A percentile compares a stretch with the other conserved stretches of the same genome.
phyloP scores from a whole-genome alignment of 2,113 vertebrate genomes.

The Elephantulus edwardii region DNA sequence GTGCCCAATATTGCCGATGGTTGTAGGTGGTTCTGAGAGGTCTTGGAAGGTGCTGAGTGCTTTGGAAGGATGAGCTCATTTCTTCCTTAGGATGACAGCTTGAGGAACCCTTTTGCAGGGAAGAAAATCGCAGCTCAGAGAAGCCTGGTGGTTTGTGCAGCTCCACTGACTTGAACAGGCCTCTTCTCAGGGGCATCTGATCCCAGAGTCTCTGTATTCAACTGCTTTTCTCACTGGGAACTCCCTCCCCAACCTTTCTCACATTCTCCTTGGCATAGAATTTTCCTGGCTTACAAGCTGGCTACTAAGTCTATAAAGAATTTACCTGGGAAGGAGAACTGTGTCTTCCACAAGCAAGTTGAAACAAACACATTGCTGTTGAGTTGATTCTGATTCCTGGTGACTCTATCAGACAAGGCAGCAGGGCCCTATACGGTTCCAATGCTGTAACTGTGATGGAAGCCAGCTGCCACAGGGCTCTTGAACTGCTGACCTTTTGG shows the following conservation, averaged over 20 bases:
- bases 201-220: background rate
- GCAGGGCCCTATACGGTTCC: too few species aligned
- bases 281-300: background rate
- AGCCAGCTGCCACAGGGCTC: too few species aligned
- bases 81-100: background rate
- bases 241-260: background rate
- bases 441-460: too few species aligned
- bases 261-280: accelerated
- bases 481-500: too few species aligned
- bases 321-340: background rate
- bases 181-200: background rate
- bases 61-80: background rate
- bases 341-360: background rate
- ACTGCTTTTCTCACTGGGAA: background rate
- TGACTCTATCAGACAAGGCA: too few species aligned
- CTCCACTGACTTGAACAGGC: background rate
- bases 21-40: accelerated
- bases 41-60: too few species aligned
- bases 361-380: too few species aligned
- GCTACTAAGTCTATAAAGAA: background rate
- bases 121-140: background rate
- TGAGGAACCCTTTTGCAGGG: background rate
- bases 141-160: background rate
- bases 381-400: too few species aligned
- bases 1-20: too few species aligned